phyloP scores from a whole-genome alignment of 2,113 vertebrate species.

The Paradoxurus hermaphroditus region DNA sequence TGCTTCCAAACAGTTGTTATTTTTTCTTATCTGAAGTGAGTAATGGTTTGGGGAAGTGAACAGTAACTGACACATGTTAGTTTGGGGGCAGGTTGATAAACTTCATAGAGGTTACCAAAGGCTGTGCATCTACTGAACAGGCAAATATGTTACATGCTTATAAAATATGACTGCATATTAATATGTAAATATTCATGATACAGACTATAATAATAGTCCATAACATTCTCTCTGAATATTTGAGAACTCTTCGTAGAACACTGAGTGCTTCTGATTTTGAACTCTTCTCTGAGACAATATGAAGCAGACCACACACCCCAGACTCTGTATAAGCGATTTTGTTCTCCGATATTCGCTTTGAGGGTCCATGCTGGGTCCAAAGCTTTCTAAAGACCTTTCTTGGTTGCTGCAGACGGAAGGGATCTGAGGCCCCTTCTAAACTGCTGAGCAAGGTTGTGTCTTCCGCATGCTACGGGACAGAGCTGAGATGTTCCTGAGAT shows the following conservation, averaged over 20 bases:
- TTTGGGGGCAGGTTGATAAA: neutral
- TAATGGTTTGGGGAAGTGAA: neutral
- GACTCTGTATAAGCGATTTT: neutral
- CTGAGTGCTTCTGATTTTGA: neutral
- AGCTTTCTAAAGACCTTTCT: neutral
- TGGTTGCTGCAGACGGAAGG: neutral
- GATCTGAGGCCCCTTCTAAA: neutral
- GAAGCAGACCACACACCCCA: neutral
- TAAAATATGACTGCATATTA: neutral
- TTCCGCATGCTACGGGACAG: fast-evolving
- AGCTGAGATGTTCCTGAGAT: neutral
- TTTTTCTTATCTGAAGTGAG: neutral
- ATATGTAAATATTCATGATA: neutral
- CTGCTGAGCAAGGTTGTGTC: neutral
- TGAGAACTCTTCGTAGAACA: neutral
- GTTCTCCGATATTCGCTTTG: neutral
- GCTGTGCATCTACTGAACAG: neutral
- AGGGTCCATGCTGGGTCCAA: neutral
- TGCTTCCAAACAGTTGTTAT: neutral
- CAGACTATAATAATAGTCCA: neutral
- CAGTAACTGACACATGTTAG: neutral
- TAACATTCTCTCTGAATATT: neutral
- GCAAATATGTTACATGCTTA: neutral
- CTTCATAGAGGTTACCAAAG: neutral
- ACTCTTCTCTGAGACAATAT: neutral